Evolutionary conservation across 2,797 vertebrate genomes (phyloP), one percentile per base, ranked within the genome.

Genomic region (Philypnodon macrostomus): DNA sequence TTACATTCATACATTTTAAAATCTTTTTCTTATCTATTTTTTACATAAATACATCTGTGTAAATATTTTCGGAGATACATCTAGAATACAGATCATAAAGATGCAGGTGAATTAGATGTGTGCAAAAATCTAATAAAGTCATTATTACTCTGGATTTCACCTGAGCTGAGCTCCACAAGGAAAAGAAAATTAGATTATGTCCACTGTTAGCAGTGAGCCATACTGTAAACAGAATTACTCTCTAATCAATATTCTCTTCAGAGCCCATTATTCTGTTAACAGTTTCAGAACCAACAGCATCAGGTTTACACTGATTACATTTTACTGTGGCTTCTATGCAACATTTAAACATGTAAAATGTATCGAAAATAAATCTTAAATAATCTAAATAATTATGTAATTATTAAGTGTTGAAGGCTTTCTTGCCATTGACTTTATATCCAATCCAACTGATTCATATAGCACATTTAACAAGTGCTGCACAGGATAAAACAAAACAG

Each of bases 191-290:
- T 4, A 37, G 45, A 70, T 76, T 41, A 36, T 3, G 32, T 47
- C 52, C 33, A 39, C 49, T 35, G 34, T 66, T 30, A 56, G 47
- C 30, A 0, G 40, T 14, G 18, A 24, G 42, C 38, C 23, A 56
- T 55, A 61, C 57, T 38, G 16, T 42, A 42, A 66, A 74, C 26
- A 47, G 36, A 65, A 47, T 70, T 65, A 63, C 34, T 47, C 58
- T 16, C 38, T 7, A 46, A 66, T 71, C 53, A 62, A 24, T 73
- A 54, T 62, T 53, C 2, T 52, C 21, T 35, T 34, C 51, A 1
- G 0, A 27, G 30, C 5, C 47, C 23, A 63, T 45, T 46, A 41
- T 42, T 33, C 31, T 24, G 27, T 21, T 5, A 53, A 51, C 36
- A 13, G 64, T 2, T 24, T 50, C 7, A 46, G 42, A 0, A 2